Conservation (phyloP, 1,140 invertebrate genomes). For the Pygmarrhopalites habei region DNA sequence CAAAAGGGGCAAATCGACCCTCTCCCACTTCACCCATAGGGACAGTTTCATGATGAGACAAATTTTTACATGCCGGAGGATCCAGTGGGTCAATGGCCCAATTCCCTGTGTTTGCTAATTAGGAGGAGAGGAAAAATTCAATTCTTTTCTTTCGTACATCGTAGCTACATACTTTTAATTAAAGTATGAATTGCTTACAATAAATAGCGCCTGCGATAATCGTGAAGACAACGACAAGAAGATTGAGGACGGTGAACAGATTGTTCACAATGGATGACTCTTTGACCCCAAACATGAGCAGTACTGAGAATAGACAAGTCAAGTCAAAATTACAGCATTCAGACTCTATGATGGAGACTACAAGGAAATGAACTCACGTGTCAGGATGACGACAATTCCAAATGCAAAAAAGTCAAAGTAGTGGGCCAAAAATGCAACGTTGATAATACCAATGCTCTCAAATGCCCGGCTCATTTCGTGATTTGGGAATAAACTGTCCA, state of each 20-base stretch:
- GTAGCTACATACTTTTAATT: no score
- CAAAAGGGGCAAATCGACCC: slow-evolving; percentile 48
- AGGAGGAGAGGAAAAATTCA: no score
- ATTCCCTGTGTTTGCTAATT: slow-evolving; percentile 11
- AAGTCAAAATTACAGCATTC: no score
- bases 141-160: no score
- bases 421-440: slow-evolving; percentile 61
- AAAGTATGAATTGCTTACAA: slow-evolving; percentile 54
- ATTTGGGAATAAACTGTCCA: slow-evolving; percentile 66
- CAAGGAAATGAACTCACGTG: slow-evolving; percentile 45
- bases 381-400: slow-evolving; percentile 57
- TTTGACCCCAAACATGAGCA: slow-evolving; percentile 75
- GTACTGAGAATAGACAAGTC: no score
- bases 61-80: not conserved
- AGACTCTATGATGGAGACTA: no score
- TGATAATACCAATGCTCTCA: slow-evolving; percentile 58
- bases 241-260: slow-evolving; percentile 76
- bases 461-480: slow-evolving; percentile 65
- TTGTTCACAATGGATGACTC: slow-evolving; percentile 85
- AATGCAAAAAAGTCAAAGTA: slow-evolving; percentile 81
- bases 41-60: not conserved
- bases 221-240: slow-evolving; percentile 71
- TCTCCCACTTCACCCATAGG: slow-evolving; percentile 31
- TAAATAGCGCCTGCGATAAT: slow-evolving; percentile 73
- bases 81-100: slow-evolving; percentile 14